Conservation (phyloP, 2,888 invertebrate genomes). For the Scaptomyza tumidula region DNA sequence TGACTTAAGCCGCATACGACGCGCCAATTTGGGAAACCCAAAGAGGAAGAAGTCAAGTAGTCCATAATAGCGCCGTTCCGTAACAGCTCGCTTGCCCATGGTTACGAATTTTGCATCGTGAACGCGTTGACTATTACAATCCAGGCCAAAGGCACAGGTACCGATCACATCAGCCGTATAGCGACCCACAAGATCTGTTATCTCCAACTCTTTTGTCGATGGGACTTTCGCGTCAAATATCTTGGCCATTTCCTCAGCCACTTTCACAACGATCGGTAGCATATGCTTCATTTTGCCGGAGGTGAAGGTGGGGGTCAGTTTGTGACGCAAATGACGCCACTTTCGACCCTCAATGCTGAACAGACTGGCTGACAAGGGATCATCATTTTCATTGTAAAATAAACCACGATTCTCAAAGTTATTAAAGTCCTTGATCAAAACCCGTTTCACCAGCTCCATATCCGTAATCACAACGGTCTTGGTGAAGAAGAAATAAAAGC, state of each 20-base stretch:
- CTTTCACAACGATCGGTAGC: constrained; percentile 69
- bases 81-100: constrained; percentile 71
- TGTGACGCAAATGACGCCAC: constrained; percentile 82
- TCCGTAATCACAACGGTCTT: constrained; percentile 68
- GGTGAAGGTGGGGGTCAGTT: constrained; percentile 81
- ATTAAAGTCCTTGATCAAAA: constrained; percentile 79
- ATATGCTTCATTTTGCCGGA: constrained; percentile 82
- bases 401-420: constrained; percentile 78
- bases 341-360: constrained; percentile 82
- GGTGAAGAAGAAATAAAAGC: constrained; percentile 66
- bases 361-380: constrained; percentile 82
- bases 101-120: constrained; percentile 83
- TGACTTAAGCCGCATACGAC: constrained; percentile 47
- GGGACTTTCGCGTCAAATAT: constrained; percentile 70
- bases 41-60: constrained; percentile 52
- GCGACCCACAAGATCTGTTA: constrained; percentile 83
- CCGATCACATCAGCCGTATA: constrained; percentile 86
- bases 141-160: constrained; percentile 85
- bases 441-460: constrained; percentile 69
- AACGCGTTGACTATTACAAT: constrained; percentile 84
- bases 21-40: constrained; percentile 58
- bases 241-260: constrained; percentile 72
- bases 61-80: constrained; percentile 49
- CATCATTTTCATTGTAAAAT: constrained; percentile 76
- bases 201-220: constrained; percentile 53